Evolutionary conservation across 2,113 vertebrate species (phyloP), one percentile per base, ranked within the genome.

Genomic region (Neodon shergylaensis): DNA sequence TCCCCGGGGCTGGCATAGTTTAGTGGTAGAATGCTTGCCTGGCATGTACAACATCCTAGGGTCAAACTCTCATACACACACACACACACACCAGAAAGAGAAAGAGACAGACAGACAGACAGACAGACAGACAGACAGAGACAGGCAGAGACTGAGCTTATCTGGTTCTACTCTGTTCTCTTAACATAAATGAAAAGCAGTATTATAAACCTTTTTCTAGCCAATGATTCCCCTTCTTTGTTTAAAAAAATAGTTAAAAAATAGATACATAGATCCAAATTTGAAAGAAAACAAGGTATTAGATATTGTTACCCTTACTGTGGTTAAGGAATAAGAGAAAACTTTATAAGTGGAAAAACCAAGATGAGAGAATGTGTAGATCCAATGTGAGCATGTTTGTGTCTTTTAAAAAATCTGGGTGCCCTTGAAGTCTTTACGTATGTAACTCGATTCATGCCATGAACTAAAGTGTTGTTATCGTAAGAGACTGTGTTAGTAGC

Each of bases 281-380:
- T 94, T n/a, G 68, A 28, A 93, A 47, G 76, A 54, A 89, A 77
- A 92, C 81, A 68, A 58, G 76, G 28, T 24, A 3, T 85, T 74
- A 52, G 17, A 16, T 88, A 36, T 77, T 58, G 52, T 70, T n/a
- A 72, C 16, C 13, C 65, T 36, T 42, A 28, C 36, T 65, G 4
- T 33, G 33, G 49, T 70, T 91, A 86, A 92, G 22, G 68, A 76
- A 74, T 58, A 87, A 82, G 66, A 33, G 78, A 88, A 88, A 86
- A 58, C 13, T 26, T 54, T 28, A 28, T 26, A 89, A 78, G 36
- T 73, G 72, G 88, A 68, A 88, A 92, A 88, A 83, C 1, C 24
- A 72, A 72, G 89, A 85, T 42, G 3, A 36, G 24, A 68, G 33
- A 92, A 39, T 39, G 49, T 65, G 84, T 72, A 11, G 74, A 92